Conservation (phyloP, 1,140 invertebrate species). For the Drosophila nebulosa region DNA sequence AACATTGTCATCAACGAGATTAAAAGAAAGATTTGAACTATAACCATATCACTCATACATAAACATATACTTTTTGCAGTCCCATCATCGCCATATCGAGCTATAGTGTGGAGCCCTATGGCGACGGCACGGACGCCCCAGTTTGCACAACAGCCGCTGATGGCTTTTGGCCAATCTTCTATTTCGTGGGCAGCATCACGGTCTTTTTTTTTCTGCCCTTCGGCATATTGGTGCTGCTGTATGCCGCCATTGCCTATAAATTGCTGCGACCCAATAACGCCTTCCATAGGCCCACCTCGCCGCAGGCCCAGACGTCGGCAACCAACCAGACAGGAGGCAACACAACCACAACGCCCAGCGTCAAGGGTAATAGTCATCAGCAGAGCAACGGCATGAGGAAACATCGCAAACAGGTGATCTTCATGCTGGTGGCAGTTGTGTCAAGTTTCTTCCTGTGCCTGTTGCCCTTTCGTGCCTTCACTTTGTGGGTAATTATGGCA, state of each 20-base stretch:
- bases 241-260: constrained; percentile 91
- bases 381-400: constrained; percentile 81
- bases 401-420: constrained; percentile 89
- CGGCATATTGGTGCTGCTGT: constrained; percentile 90
- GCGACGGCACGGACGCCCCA: constrained; percentile 85
- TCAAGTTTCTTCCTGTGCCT: constrained; percentile 94
- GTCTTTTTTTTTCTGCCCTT: constrained; percentile 93
- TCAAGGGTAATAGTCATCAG: constrained; percentile 66
- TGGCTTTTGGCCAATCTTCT: constrained; percentile 87
- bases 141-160: constrained; percentile 89
- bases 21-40: neutral
- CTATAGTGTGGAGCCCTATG: constrained; percentile 86
- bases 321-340: neutral
- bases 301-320: constrained; percentile 58
- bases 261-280: constrained; percentile 82
- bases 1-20: constrained; percentile 6
- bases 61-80: constrained; percentile 82
- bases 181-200: constrained; percentile 89
- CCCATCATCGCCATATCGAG: constrained; percentile 89
- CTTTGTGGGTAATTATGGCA: constrained; percentile 90
- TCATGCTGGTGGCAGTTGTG: constrained; percentile 95
- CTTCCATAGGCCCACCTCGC: constrained; percentile 80
- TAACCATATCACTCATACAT: constrained; percentile 1
- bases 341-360: constrained; percentile 10
- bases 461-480: constrained; percentile 92